phyloP scores from a whole-genome alignment of 2,888 invertebrate genomes.

The Callosobruchus maculatus region DNA sequence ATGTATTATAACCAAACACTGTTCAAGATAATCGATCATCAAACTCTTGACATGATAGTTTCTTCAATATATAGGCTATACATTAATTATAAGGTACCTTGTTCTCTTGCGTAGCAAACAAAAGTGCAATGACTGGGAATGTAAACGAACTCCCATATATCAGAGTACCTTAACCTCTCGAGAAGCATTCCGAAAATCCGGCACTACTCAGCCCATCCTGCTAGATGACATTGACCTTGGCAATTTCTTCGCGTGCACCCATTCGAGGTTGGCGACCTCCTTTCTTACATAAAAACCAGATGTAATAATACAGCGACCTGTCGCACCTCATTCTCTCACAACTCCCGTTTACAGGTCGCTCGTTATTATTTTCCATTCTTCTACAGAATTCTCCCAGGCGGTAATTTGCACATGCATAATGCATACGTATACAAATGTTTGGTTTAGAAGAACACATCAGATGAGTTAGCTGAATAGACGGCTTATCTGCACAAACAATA shows the following conservation, averaged over 20 bases:
- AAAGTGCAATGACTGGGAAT: not conserved
- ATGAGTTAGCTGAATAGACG: not conserved
- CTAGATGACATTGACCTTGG: not conserved
- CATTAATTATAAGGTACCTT: not conserved
- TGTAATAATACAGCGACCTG: not conserved
- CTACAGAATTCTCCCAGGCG: not conserved
- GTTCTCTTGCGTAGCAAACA: not conserved
- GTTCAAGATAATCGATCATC: too few relatives aligned
- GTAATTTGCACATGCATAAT: not conserved
- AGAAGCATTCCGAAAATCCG: not conserved
- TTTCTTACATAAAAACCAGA: not conserved
- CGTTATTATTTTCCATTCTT: not conserved
- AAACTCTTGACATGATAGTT: too few relatives aligned
- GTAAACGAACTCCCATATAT: not conserved
- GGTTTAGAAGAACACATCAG: not conserved
- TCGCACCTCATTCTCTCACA: not conserved
- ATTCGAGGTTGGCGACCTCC: not conserved
- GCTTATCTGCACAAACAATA: not conserved
- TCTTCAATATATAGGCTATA: not conserved
- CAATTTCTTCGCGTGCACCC: not conserved
- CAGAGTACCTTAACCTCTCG: not conserved
- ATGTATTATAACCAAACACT: too few relatives aligned
- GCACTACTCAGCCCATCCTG: not conserved
- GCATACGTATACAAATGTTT: not conserved
- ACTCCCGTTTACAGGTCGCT: not conserved